phyloP scores from a whole-genome alignment of 1,140 invertebrate genomes.

The Atta colombica region DNA sequence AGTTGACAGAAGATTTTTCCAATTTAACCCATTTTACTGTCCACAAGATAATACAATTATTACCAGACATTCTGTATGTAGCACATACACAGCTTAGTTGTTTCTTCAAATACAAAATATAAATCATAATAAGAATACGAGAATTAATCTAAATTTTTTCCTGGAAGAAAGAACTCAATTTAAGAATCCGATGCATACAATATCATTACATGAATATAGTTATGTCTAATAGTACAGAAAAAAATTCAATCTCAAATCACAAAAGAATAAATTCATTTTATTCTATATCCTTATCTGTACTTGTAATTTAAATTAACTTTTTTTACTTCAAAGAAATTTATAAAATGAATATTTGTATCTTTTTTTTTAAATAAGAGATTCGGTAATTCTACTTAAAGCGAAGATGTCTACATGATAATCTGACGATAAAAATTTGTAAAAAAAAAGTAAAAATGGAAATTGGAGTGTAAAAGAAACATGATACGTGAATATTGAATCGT shows the following conservation, averaged over 20 bases:
- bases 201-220: not conserved
- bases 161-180: slow-evolving; percentile 51
- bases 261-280: not conserved
- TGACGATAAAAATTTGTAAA: not conserved
- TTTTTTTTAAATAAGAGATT: not conserved
- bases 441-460: slow-evolving; percentile 30
- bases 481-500: not conserved
- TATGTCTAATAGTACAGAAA: not conserved
- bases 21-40: too few relatives aligned
- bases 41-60: not conserved
- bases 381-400: not conserved
- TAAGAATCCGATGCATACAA: slow-evolving; percentile 1
- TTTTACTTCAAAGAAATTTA: not conserved
- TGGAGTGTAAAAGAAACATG: not conserved
- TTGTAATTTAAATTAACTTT: not conserved
- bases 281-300: not conserved
- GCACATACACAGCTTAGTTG: not conserved
- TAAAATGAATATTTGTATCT: not conserved
- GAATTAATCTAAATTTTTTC: not conserved
- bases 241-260: not conserved
- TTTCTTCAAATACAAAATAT: not conserved
- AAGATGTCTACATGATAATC: not conserved
- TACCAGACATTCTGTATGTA: not conserved
- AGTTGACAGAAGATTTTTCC: not conserved
- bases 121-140: not conserved